phyloP scores from a whole-genome alignment of 1,140 invertebrate species.

The Centruroides sculpturatus region DNA sequence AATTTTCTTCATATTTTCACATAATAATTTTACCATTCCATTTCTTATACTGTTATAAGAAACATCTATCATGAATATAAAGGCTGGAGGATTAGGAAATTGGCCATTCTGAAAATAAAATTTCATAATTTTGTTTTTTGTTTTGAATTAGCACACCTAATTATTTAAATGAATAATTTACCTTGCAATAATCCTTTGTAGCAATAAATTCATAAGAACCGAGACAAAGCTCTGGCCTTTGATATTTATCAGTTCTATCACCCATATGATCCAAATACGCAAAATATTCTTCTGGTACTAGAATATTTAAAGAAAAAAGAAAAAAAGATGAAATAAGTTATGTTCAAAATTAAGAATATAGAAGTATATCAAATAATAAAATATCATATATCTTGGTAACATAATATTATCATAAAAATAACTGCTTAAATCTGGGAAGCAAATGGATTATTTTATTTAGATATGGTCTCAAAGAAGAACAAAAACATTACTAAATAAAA shows the following conservation, averaged over 20 bases:
- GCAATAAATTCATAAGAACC: constrained; percentile 95
- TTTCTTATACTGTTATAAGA: constrained; percentile 91
- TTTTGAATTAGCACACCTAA: neutral
- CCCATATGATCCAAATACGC: constrained; percentile 96
- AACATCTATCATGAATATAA: constrained; percentile 94
- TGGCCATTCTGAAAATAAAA: constrained; percentile 54
- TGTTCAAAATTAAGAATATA: too few species aligned
- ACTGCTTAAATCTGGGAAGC: too few species aligned
- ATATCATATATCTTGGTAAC: too few species aligned
- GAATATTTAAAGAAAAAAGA: constrained; percentile 20
- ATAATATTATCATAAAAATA: too few species aligned
- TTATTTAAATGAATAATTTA: constrained; percentile 26
- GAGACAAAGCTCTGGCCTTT: constrained; percentile 84
- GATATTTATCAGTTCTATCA: constrained; percentile 77
- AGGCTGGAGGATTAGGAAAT: constrained; percentile 81
- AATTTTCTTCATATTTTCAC: constrained; percentile 57
- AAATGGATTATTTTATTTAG: too few species aligned
- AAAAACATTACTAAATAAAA: too few species aligned
- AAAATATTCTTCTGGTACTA: constrained; percentile 91
- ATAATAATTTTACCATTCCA: constrained; percentile 76
- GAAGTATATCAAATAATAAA: too few species aligned
- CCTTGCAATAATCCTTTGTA: constrained; percentile 93
- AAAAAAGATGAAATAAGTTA: too few species aligned
- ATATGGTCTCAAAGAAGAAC: too few species aligned
- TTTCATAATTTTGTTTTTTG: neutral